phyloP scores from a whole-genome alignment of 1,140 invertebrate species.

The Bicyclus anynana region DNA sequence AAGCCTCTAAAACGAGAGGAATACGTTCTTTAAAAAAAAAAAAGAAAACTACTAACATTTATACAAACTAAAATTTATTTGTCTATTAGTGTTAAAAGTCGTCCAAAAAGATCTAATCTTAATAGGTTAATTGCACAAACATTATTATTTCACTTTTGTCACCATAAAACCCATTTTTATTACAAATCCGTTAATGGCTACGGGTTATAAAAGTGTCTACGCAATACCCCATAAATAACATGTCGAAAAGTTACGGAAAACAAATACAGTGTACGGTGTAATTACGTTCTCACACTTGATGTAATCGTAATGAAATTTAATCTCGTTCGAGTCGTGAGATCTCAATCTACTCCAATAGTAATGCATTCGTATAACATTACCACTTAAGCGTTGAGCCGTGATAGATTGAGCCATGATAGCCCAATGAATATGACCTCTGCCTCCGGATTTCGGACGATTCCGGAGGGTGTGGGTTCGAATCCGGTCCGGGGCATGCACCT shows the following conservation, averaged over 20 bases:
- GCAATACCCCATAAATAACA: neutral
- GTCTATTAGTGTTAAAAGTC: neutral
- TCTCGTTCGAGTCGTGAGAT: slow-evolving; percentile 15
- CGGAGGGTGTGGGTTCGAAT: too few relatives aligned
- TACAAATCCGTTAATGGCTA: neutral
- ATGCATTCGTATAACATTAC: neutral
- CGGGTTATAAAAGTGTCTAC: neutral
- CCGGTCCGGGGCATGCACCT: too few relatives aligned
- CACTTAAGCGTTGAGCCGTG: too few relatives aligned
- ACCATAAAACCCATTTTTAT: neutral
- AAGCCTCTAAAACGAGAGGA: too few relatives aligned
- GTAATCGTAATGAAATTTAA: slow-evolving; percentile 7
- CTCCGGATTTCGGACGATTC: too few relatives aligned
- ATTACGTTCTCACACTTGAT: slow-evolving; percentile 17
- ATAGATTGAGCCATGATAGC: too few relatives aligned
- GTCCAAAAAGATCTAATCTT: neutral
- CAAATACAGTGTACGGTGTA: slow-evolving; percentile 11
- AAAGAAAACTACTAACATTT: too few relatives aligned
- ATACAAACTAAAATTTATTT: too few relatives aligned
- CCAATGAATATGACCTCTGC: too few relatives aligned
- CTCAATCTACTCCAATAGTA: slow-evolving; percentile 7
- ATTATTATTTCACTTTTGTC: neutral
- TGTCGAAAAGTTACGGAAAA: neutral
- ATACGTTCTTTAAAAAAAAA: too few relatives aligned
- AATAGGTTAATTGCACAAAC: neutral